Conservation (phyloP, 1,140 invertebrate species). For the Parasteatoda tepidariorum region DNA sequence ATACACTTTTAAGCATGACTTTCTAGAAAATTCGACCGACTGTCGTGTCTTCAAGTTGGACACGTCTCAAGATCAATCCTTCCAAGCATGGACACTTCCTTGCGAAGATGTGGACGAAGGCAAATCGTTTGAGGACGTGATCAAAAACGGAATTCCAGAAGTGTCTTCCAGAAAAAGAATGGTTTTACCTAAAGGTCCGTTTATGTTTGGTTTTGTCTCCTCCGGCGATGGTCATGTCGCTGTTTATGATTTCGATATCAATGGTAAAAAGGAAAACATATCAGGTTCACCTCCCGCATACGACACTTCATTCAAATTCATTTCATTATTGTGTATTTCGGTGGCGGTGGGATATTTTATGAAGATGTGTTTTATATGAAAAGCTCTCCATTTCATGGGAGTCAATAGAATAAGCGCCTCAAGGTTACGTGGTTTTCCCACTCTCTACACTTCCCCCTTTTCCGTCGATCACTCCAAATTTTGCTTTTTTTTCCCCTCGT, state of each 20-base stretch:
- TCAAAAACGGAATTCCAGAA: neutral
- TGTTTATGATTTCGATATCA: constrained; percentile 23
- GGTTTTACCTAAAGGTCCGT: constrained; percentile 20
- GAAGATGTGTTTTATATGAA: neutral
- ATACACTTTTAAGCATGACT: neutral
- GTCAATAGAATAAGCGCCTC: no score
- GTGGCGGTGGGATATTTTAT: neutral
- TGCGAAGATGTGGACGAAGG: constrained; percentile 1
- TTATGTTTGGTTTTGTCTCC: constrained; percentile 51
- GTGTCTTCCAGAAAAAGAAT: constrained; percentile 8
- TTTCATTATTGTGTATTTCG: neutral
- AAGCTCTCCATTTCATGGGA: no score
- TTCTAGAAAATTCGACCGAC: no score
- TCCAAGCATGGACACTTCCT: constrained; percentile 33
- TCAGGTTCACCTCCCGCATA: neutral
- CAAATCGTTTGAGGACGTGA: neutral
- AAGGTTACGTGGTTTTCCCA: no score
- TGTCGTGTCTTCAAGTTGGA: constrained; percentile 36
- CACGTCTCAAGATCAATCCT: neutral
- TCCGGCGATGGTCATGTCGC: constrained; percentile 33
- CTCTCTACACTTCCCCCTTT: no score
- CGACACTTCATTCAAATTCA: neutral
- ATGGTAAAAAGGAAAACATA: neutral
- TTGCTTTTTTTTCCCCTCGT: no score
- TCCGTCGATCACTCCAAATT: no score